phyloP scores from a whole-genome alignment of 2,113 vertebrate species.

The Triplophysa dalaica region DNA sequence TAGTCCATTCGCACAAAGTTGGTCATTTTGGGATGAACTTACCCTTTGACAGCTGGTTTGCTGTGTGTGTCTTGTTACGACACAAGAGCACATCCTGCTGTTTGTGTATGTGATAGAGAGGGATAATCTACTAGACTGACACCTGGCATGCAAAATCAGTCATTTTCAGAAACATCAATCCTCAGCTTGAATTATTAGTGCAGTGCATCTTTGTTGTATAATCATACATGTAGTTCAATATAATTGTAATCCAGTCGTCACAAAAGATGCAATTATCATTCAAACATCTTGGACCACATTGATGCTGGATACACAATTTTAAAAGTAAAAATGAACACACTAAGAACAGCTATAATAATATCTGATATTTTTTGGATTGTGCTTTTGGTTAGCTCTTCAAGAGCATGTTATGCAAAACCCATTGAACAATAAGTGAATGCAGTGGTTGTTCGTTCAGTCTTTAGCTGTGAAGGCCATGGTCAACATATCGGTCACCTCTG shows the following conservation, averaged over 20 bases:
- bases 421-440: not conserved
- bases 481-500: slow-evolving; percentile 47
- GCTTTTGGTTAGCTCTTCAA: too few species aligned
- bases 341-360: not conserved
- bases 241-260: not conserved
- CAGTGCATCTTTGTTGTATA: not conserved
- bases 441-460: not conserved
- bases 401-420: not conserved
- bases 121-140: not conserved
- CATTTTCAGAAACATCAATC: not conserved
- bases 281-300: not conserved
- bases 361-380: not conserved
- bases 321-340: not conserved
- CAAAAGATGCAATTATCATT: not conserved
- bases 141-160: not conserved
- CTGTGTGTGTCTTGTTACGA: not conserved
- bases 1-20: too few species aligned
- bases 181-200: not conserved
- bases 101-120: not conserved
- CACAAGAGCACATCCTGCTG: not conserved
- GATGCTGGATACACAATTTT: too few species aligned
- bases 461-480: slow-evolving; percentile 26
- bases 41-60: not conserved
- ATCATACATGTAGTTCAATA: not conserved
- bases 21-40: too few species aligned